A percentile compares a stretch with the other conserved stretches of the same genome.
phyloP scores from a whole-genome alignment of 2,113 vertebrate genomes.

The Centropus unirufus region DNA sequence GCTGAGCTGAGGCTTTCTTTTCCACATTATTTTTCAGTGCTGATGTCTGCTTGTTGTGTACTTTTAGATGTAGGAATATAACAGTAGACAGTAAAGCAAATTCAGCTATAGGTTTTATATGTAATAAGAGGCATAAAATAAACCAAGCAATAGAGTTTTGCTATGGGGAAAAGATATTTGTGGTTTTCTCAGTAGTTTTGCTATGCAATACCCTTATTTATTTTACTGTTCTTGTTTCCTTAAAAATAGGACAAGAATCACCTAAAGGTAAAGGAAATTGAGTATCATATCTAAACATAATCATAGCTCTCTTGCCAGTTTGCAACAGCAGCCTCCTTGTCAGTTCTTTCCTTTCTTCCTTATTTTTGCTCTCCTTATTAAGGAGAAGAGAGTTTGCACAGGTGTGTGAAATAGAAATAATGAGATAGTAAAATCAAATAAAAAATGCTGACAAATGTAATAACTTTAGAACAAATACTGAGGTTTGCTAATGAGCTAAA shows the following conservation, averaged over 20 bases:
- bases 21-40: not conserved
- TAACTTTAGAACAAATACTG: not conserved
- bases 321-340: not conserved
- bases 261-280: constrained; percentile 7
- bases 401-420: not conserved
- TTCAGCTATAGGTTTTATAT: constrained; percentile 16
- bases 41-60: not conserved
- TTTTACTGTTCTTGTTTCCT: constrained; percentile 11
- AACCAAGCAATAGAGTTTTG: constrained; percentile 22
- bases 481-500: not conserved
- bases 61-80: not conserved
- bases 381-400: not conserved
- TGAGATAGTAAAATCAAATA: not conserved
- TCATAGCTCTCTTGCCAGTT: not conserved
- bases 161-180: constrained; percentile 5
- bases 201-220: not conserved
- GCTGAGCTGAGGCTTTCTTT: not conserved
- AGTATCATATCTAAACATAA: not conserved
- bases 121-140: not conserved
- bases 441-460: not conserved
- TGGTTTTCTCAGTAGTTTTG: constrained; percentile 20
- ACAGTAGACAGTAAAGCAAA: not conserved
- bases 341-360: not conserved
- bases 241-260: constrained; percentile 15
- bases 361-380: not conserved